These are phyloP conservation scores for Cyphomyrus discorhynchus DNA, from an alignment of 2,113 vertebrate genomes.

Conservation along the genomic window DNA sequence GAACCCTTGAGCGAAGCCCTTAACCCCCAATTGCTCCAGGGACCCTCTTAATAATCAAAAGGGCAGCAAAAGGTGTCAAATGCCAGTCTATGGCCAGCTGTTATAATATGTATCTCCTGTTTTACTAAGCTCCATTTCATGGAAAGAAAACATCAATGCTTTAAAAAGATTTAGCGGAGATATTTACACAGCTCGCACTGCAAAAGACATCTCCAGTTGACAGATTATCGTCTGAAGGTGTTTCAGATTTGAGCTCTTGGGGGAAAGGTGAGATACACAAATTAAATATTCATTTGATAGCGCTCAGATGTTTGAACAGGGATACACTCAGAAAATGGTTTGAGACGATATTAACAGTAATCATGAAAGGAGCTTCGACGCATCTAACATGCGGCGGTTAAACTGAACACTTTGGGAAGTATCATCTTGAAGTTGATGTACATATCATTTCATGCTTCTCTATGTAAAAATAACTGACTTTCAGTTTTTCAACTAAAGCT, in stretches of 20 bases:
- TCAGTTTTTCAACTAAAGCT: not conserved
- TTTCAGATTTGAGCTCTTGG: not conserved
- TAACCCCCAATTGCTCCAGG: not conserved
- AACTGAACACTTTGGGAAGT: not conserved
- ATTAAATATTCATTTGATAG: constrained; percentile 1
- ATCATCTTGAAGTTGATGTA: not conserved
- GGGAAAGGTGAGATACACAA: constrained; percentile 5
- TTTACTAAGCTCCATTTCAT: not conserved
- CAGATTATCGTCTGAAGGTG: not conserved
- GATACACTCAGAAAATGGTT: not conserved
- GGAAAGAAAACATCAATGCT: not conserved
- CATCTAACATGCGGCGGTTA: not conserved
- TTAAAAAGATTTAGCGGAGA: not conserved
- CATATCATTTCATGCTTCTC: not conserved
- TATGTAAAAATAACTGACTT: not conserved
- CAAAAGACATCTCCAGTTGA: not conserved
- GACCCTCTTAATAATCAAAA: not conserved
- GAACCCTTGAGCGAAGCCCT: not conserved
- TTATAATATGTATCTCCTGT: not conserved
- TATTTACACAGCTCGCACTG: not conserved
- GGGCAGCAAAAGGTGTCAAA: not conserved
- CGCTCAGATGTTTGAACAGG: not conserved
- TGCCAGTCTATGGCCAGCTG: not conserved
- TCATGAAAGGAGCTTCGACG: not conserved
- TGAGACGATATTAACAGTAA: not conserved